Conservation (phyloP, 2,113 vertebrate species). For the Sialia sialis region DNA sequence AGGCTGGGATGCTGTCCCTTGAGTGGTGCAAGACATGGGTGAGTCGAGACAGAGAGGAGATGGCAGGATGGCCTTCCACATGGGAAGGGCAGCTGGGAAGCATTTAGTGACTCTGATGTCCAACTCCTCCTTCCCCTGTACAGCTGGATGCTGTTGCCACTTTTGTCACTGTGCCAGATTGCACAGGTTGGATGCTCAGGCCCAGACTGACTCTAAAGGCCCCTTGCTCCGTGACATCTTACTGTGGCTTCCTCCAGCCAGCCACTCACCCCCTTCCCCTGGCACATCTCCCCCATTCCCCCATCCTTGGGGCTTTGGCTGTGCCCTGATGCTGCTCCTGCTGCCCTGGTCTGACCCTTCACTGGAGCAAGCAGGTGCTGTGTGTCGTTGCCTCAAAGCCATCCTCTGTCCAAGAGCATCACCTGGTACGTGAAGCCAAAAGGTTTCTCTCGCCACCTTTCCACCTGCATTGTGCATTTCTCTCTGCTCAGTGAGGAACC, state of each 20-base stretch:
- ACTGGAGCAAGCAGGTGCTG: neutral
- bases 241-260: neutral
- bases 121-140: neutral
- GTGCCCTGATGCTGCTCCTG: neutral
- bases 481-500: neutral
- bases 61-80: neutral
- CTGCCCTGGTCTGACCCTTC: neutral
- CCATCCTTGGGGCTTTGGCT: neutral
- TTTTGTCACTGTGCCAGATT: fast-evolving
- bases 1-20: neutral
- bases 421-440: fast-evolving
- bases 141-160: neutral
- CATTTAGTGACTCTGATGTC: neutral
- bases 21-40: neutral
- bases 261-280: neutral
- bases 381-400: neutral
- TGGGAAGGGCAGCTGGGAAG: neutral
- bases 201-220: neutral
- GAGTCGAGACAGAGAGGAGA: neutral
- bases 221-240: neutral
- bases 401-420: neutral
- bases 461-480: neutral
- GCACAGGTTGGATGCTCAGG: neutral
- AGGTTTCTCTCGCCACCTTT: neutral
- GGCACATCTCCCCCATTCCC: fast-evolving